Evolutionary conservation across 2,113 vertebrate species (phyloP).

Genomic region (Brachyistius frenatus): DNA sequence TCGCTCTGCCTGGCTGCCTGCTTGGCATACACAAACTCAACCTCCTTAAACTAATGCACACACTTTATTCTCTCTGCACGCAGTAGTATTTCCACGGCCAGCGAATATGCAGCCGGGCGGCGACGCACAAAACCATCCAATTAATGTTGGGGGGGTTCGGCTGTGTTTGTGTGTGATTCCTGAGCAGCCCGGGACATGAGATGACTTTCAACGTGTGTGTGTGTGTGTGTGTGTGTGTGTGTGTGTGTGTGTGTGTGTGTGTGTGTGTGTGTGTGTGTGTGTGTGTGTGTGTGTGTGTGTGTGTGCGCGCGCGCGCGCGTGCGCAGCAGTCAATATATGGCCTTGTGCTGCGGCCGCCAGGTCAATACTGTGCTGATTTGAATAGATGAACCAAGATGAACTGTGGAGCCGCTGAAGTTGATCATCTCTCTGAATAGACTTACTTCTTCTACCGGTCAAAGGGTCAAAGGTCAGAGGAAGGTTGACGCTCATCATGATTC

Average conservation of each 20-base stretch:
- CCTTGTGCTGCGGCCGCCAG: neutral
- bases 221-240: neutral
- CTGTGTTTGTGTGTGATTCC: constrained; percentile 15
- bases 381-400: neutral
- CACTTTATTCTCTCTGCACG: constrained; percentile 1
- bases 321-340: neutral
- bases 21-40: constrained; percentile 39
- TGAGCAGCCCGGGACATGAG: constrained; percentile 8
- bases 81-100: neutral
- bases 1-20: constrained; percentile 34
- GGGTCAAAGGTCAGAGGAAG: constrained; percentile 21
- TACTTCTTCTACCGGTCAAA: neutral
- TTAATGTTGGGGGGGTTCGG: neutral
- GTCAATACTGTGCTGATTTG: constrained; percentile 3
- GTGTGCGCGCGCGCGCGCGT: constrained; percentile 1
- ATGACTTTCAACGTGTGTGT: constrained; percentile 30
- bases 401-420: neutral
- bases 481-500: constrained; percentile 42
- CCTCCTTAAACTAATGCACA: constrained; percentile 15
- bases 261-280: neutral
- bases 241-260: neutral
- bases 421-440: constrained; percentile 4
- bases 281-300: neutral
- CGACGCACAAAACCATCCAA: neutral
- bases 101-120: neutral